A percentile compares a stretch with the other conserved stretches of the same genome.
Evolutionary conservation across 2,113 vertebrate species (phyloP).

Genomic region (Progne subis): DNA sequence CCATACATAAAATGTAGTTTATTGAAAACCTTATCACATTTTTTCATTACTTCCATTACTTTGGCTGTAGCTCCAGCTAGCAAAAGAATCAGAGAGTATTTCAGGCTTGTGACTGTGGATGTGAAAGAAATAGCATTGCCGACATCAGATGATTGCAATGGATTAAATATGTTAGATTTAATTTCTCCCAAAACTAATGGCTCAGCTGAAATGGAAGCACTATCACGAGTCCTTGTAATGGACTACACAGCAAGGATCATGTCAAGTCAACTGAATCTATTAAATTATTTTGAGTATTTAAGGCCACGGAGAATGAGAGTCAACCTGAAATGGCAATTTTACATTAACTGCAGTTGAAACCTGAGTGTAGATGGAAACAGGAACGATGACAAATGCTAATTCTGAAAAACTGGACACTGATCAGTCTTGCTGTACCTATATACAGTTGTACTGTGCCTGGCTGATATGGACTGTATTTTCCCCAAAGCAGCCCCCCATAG

Average conservation of each 20-base stretch:
- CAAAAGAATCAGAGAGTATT: background rate
- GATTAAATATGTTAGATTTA: background rate
- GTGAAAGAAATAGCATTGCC: background rate
- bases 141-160: background rate
- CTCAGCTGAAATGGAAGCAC: background rate
- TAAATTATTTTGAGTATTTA: background rate
- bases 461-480: background rate
- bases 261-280: background rate
- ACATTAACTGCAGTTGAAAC: background rate
- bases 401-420: background rate
- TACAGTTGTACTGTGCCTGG: background rate
- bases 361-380: background rate
- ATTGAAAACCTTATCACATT: background rate
- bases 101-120: background rate
- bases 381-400: background rate
- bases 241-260: background rate
- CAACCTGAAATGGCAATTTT: background rate
- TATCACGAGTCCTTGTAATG: background rate
- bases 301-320: background rate
- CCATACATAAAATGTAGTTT: background rate
- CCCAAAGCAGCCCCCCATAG: background rate
- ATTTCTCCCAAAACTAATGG: background rate
- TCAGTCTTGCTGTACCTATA: background rate
- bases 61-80: background rate
- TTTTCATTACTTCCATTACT: background rate